Conservation (phyloP, 2,797 vertebrate genomes). For the Apogon hyalosoma region DNA sequence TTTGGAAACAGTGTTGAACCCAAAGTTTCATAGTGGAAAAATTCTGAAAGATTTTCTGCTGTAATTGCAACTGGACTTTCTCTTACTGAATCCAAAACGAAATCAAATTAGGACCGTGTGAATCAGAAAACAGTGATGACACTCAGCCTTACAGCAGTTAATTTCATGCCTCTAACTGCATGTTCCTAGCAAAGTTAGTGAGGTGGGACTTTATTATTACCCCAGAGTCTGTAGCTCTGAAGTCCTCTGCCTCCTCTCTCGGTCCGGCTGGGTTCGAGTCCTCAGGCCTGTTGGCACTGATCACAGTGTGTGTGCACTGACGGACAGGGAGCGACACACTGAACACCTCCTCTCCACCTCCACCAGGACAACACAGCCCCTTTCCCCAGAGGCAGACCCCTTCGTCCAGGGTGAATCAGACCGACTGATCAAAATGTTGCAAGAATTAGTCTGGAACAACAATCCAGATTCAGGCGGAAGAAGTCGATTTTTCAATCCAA, state of each 20-base stretch:
- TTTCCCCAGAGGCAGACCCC: constrained; percentile 79
- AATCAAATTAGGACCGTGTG: too few species aligned
- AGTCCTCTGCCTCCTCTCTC: constrained; percentile 90
- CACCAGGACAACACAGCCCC: constrained; percentile 80
- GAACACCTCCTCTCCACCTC: constrained; percentile 68
- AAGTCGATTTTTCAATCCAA: constrained; percentile 22
- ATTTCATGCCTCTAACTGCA: neutral
- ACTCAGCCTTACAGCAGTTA: neutral
- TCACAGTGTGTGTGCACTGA: constrained; percentile 66
- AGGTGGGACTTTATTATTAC: constrained; percentile 74
- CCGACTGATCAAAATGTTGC: constrained; percentile 54
- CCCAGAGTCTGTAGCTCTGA: constrained; percentile 94
- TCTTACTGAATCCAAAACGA: too few species aligned
- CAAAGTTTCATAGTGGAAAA: too few species aligned
- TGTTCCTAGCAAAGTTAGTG: neutral
- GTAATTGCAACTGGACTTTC: too few species aligned
- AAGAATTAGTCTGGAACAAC: constrained; percentile 74
- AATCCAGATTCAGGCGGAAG: constrained; percentile 59
- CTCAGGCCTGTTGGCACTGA: constrained; percentile 75
- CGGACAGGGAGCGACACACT: constrained; percentile 70
- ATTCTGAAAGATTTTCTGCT: too few species aligned
- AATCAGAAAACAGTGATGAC: too few species aligned
- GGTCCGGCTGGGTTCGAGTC: constrained; percentile 67
- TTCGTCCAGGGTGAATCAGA: constrained; percentile 83
- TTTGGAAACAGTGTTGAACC: too few species aligned